phyloP scores from a whole-genome alignment of 37 sponge, comb jelly and placozoan species.

The Diacarnus erythraeanus region DNA sequence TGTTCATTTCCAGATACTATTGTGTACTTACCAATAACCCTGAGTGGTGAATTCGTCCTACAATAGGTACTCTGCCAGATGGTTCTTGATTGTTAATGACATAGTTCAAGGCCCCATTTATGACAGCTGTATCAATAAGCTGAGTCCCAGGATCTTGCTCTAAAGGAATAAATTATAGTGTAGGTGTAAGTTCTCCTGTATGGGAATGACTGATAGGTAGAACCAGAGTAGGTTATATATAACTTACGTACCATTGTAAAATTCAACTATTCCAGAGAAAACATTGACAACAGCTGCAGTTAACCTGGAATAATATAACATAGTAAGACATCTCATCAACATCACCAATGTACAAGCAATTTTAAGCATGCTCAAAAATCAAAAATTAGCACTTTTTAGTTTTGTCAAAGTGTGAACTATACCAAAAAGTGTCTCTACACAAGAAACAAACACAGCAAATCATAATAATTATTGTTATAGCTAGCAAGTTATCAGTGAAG shows the following conservation, averaged over 20 bases:
- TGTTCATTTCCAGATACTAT: too few relatives aligned
- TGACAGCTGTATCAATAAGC: slow-evolving; percentile 36
- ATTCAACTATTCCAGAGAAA: slow-evolving; percentile 37
- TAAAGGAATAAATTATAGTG: background rate
- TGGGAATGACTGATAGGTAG: background rate
- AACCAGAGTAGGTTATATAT: background rate
- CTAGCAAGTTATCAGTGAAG: too few relatives aligned
- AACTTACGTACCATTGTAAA: slow-evolving; percentile 8
- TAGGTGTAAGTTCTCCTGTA: background rate
- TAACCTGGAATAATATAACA: slow-evolving; percentile 22
- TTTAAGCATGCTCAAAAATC: too few relatives aligned
- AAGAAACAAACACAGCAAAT: too few relatives aligned
- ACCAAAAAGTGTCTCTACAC: too few relatives aligned
- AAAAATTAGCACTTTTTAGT: too few relatives aligned
- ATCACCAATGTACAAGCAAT: too few relatives aligned
- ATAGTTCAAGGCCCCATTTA: slow-evolving; percentile 43
- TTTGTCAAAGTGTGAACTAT: too few relatives aligned
- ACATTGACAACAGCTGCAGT: slow-evolving; percentile 46
- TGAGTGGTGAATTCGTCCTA: slow-evolving; percentile 46
- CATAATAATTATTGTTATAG: too few relatives aligned
- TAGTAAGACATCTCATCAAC: background rate
- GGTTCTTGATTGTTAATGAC: slow-evolving; percentile 26
- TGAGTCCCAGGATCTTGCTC: slow-evolving; percentile 10
- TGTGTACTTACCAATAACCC: slow-evolving; percentile 44
- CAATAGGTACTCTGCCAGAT: slow-evolving; percentile 15